Percentiles rank a stretch among this genome's conserved stretches.
Conservation (phyloP, 2,888 invertebrate species). For the Sarcophaga rosellei region DNA sequence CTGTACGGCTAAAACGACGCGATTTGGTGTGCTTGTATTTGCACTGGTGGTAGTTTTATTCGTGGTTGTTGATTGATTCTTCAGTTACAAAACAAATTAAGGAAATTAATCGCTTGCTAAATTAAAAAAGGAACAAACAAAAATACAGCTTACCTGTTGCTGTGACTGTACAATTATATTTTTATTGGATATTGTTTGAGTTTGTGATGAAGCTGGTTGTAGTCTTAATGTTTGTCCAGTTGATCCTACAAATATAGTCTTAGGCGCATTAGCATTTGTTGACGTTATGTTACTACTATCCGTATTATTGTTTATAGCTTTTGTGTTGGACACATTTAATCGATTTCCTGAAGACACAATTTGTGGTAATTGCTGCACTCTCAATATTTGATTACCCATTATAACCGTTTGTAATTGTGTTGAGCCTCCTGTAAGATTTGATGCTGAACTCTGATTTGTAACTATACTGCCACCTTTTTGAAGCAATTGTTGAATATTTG, state of each 20-base stretch:
- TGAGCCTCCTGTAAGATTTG: conserved; percentile 60
- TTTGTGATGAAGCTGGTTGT: conserved; percentile 61
- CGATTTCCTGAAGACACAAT: conserved; percentile 60
- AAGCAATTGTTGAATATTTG: conserved; percentile 58
- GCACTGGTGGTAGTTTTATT: conserved; percentile 68
- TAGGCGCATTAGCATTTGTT: conserved; percentile 51
- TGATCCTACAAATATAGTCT: conserved; percentile 61
- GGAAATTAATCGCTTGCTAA: not conserved
- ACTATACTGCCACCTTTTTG: conserved; percentile 58
- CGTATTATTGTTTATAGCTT: conserved; percentile 55
- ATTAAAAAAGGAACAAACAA: not conserved
- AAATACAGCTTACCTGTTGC: conserved; percentile 62
- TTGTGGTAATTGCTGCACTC: conserved; percentile 76
- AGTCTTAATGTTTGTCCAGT: conserved; percentile 61
- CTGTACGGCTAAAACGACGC: conserved; percentile 83
- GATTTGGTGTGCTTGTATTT: conserved; percentile 74
- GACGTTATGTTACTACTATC: conserved; percentile 63
- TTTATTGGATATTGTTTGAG: conserved; percentile 59
- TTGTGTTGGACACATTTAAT: conserved; percentile 51
- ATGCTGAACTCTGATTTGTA: conserved; percentile 36
- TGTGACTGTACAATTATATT: conserved; percentile 62
- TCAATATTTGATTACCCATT: conserved; percentile 80
- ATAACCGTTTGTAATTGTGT: conserved; percentile 80
- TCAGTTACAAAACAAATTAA: conserved; percentile 8
- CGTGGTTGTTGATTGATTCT: conserved; percentile 23